Percentiles rank a stretch among this genome's conserved stretches.
These are phyloP conservation scores for Umimayanthus kanabou DNA, from an alignment of 92 coral and sea anemone genomes.

Conservation along the genomic window DNA sequence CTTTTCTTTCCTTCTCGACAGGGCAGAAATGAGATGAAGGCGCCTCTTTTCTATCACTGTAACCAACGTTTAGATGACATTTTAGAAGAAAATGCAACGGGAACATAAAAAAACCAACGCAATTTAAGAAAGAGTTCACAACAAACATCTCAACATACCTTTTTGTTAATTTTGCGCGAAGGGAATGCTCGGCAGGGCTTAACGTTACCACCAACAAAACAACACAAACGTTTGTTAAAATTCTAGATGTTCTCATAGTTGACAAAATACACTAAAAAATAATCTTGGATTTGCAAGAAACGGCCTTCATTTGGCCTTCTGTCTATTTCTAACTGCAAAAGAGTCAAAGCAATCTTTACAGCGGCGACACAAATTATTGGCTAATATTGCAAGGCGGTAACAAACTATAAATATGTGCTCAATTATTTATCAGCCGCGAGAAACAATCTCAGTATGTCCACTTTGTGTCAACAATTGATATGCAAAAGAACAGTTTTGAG, in stretches of 20 bases:
- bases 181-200: not conserved
- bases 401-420: slow-evolving; percentile 28
- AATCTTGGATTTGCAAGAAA: not conserved
- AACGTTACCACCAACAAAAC: not conserved
- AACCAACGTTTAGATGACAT: not conserved
- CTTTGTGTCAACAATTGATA: slow-evolving; percentile 19
- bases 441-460: slow-evolving; percentile 10
- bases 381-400: not conserved
- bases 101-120: not conserved
- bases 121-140: not conserved
- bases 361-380: not conserved
- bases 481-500: not conserved
- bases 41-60: not conserved
- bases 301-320: slow-evolving; percentile 5
- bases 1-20: slow-evolving; percentile 53
- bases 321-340: not conserved
- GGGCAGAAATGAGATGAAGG: slow-evolving; percentile 58
- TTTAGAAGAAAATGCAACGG: not conserved
- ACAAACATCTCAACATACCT: not conserved
- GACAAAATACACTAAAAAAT: not conserved
- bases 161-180: not conserved
- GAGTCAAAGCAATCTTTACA: not conserved
- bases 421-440: slow-evolving; percentile 5
- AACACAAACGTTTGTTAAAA: not conserved
- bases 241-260: not conserved